Percentiles rank a stretch among this genome's conserved stretches.
Evolutionary conservation across 2,797 vertebrate genomes (phyloP).

Genomic region (Eospalax fontanierii): DNA sequence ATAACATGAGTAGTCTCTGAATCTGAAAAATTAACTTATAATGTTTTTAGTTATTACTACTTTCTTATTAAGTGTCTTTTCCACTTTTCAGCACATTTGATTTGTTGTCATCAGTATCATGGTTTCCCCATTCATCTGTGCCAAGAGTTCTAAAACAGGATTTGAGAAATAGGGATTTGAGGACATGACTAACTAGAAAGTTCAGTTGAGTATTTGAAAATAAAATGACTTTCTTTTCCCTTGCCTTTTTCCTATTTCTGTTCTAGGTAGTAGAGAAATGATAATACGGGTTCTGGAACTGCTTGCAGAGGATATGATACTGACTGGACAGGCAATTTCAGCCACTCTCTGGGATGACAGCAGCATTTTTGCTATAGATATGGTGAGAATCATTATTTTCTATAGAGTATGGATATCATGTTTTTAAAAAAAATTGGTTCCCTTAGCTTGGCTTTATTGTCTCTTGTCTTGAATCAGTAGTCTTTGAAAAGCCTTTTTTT

Average conservation of each 20-base stretch:
- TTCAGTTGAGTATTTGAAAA: constrained; percentile 42
- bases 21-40: background rate
- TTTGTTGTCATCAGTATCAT: background rate
- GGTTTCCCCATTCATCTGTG: background rate
- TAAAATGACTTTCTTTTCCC: background rate
- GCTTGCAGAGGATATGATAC: constrained; percentile 92
- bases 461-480: too few species aligned
- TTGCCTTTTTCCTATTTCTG: constrained; percentile 37
- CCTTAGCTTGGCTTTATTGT: constrained; percentile 22
- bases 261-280: constrained; percentile 92
- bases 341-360: constrained; percentile 96
- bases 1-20: background rate
- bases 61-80: background rate
- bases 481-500: constrained; percentile 7
- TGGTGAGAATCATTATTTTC: constrained; percentile 92
- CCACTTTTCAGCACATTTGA: background rate
- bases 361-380: constrained; percentile 95
- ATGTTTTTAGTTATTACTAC: background rate
- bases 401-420: background rate
- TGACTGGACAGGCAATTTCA: constrained; percentile 94
- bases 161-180: background rate
- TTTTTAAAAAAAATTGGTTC: background rate
- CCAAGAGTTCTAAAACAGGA: constrained; percentile 5
- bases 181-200: background rate
- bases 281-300: constrained; percentile 94